These are phyloP conservation scores for Apostichopus parvimensis DNA, from an alignment of 35 echinoderm and acorn worm species.

Conservation along the genomic window DNA sequence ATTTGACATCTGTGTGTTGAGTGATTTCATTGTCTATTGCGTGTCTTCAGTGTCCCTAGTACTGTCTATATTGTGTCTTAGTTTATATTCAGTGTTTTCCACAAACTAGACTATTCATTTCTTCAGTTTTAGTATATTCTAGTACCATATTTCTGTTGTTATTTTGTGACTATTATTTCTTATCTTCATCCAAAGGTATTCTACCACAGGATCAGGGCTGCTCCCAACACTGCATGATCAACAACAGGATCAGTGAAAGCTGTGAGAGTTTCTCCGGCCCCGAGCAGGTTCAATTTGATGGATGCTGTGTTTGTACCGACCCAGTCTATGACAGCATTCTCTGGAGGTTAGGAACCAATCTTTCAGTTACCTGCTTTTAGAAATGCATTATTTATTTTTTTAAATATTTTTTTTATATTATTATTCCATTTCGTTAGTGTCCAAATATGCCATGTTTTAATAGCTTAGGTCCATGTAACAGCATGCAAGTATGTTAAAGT, in stretches of 20 bases:
- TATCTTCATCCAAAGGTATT: constrained; percentile 54
- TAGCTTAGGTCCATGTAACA: too few species aligned
- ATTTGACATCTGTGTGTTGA: background rate
- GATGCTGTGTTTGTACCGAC: constrained; percentile 76
- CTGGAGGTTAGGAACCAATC: constrained; percentile 70
- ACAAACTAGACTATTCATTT: too few species aligned
- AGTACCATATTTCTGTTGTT: too few species aligned
- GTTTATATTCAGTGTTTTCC: too few species aligned
- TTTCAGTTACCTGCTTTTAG: background rate
- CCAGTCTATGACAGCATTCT: constrained; percentile 80
- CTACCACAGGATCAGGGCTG: constrained; percentile 58
- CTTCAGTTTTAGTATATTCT: too few species aligned
- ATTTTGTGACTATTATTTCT: background rate
- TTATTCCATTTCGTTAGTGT: too few species aligned
- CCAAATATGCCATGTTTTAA: too few species aligned
- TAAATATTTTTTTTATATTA: too few species aligned
- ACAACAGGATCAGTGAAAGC: constrained; percentile 62
- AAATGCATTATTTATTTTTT: too few species aligned
- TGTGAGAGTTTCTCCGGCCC: constrained; percentile 80
- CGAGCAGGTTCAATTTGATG: constrained; percentile 63
- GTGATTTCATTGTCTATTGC: background rate
- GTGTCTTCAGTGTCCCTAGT: background rate
- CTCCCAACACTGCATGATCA: constrained; percentile 71
- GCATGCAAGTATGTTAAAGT: too few species aligned
- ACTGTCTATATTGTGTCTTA: too few species aligned